A percentile compares a stretch with the other conserved stretches of the same genome.
Conservation (phyloP, 2,113 vertebrate genomes). For the Symphodus melops region DNA sequence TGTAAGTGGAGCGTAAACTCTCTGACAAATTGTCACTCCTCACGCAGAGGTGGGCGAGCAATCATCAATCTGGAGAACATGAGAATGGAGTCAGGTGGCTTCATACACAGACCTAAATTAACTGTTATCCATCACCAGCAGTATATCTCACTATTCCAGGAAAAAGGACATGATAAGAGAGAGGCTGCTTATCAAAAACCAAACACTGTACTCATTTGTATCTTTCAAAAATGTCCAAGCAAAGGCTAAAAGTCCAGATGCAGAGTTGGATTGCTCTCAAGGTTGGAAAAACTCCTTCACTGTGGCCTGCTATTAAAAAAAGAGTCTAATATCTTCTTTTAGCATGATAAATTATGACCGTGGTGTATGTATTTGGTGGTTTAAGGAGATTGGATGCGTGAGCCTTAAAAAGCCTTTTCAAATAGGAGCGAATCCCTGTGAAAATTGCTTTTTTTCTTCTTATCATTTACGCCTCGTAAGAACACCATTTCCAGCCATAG, state of each 20-base stretch:
- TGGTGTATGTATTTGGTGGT: slow-evolving; percentile 19
- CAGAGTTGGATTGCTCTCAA: slow-evolving; percentile 34
- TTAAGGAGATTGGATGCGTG: neutral
- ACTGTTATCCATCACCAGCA: slow-evolving; percentile 65
- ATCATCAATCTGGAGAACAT: slow-evolving; percentile 66
- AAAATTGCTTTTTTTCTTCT: neutral
- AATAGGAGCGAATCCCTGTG: neutral
- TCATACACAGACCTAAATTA: slow-evolving; percentile 61
- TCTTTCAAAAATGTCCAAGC: slow-evolving; percentile 42
- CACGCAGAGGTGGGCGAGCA: slow-evolving; percentile 55
- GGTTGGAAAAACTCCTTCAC: slow-evolving; percentile 10
- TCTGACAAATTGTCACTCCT: slow-evolving; percentile 66
- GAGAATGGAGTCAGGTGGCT: slow-evolving; percentile 54
- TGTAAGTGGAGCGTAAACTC: slow-evolving; percentile 56
- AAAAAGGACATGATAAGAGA: slow-evolving; percentile 69
- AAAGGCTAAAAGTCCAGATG: slow-evolving; percentile 24
- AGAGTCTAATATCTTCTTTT: slow-evolving; percentile 28
- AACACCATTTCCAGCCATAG: neutral
- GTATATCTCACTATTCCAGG: slow-evolving; percentile 63
- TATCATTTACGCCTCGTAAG: neutral
- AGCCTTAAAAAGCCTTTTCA: neutral
- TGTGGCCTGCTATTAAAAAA: slow-evolving; percentile 27
- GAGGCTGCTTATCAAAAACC: slow-evolving; percentile 75
- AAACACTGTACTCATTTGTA: slow-evolving; percentile 72
- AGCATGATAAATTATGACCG: slow-evolving; percentile 15